These are phyloP conservation scores for Pseudobourletiella spinata DNA, from an alignment of 1,140 invertebrate species.

Conservation along the genomic window DNA sequence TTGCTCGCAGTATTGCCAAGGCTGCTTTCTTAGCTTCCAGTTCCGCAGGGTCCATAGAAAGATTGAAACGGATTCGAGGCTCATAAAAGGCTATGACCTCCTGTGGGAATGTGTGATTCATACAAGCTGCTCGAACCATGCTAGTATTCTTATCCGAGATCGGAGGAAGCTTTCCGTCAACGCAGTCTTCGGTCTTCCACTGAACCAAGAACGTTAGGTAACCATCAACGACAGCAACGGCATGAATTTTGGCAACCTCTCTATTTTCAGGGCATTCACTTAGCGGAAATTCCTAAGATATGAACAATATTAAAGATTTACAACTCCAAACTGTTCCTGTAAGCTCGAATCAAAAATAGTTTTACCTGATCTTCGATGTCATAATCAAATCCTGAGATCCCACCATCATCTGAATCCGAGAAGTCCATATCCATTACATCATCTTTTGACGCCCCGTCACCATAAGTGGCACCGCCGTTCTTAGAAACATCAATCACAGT, in stretches of 20 bases:
- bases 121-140: background rate
- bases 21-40: background rate
- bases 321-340: background rate
- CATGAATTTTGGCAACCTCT: background rate
- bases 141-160: background rate
- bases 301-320: background rate
- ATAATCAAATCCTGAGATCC: no score
- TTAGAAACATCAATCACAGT: no score
- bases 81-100: slow-evolving; percentile 11
- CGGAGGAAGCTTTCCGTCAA: background rate
- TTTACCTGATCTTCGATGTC: no score
- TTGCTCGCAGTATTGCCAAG: background rate
- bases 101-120: background rate
- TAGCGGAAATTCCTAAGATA: background rate
- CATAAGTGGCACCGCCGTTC: no score
- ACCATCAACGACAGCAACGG: slow-evolving; percentile 2
- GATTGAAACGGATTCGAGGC: background rate
- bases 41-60: background rate
- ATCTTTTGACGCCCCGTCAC: no score
- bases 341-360: background rate
- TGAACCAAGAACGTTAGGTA: background rate
- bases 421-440: no score
- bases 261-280: background rate
- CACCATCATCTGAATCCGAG: background rate
- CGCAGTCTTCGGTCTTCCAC: slow-evolving; percentile 1